These are phyloP conservation scores for Perizoma affinitatum DNA, from an alignment of 2,888 invertebrate genomes.

Conservation along the genomic window DNA sequence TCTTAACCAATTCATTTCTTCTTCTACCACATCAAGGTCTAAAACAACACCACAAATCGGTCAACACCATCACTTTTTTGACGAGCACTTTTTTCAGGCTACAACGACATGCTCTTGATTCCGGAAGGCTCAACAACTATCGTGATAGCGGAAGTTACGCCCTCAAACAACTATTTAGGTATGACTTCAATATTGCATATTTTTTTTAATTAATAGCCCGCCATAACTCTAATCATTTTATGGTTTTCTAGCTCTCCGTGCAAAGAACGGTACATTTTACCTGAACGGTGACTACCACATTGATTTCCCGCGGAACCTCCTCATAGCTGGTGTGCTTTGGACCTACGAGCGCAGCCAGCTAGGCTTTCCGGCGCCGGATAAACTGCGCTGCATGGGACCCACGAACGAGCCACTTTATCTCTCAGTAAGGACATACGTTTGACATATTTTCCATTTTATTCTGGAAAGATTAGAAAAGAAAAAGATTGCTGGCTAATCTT, in stretches of 20 bases:
- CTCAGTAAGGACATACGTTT: slow-evolving; percentile 82
- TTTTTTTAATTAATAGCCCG: too few species aligned
- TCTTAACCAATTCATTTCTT: background rate
- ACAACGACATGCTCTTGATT: slow-evolving; percentile 95
- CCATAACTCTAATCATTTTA: too few species aligned
- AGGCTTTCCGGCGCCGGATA: slow-evolving; percentile 93
- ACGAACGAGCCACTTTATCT: slow-evolving; percentile 95
- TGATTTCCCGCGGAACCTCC: slow-evolving; percentile 92
- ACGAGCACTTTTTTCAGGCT: slow-evolving; percentile 85
- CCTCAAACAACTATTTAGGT: slow-evolving; percentile 96
- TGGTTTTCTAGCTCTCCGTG: slow-evolving; percentile 86
- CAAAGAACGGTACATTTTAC: slow-evolving; percentile 93
- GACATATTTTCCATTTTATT: too few species aligned
- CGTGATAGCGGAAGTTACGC: slow-evolving; percentile 88
- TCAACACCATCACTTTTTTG: too few species aligned
- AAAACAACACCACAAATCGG: too few species aligned
- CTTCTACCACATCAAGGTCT: too few species aligned
- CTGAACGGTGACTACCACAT: slow-evolving; percentile 98
- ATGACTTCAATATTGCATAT: slow-evolving; percentile 45
- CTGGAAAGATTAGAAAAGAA: too few species aligned
- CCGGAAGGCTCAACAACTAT: slow-evolving; percentile 97
- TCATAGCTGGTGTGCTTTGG: slow-evolving; percentile 93
- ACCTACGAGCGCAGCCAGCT: slow-evolving; percentile 93
- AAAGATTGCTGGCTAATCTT: too few species aligned
- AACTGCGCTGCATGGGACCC: slow-evolving; percentile 92